A percentile compares a stretch with the other conserved stretches of the same genome.
These are phyloP conservation scores for Mastomys natalensis DNA, from an alignment of 2,113 vertebrate genomes.

Conservation along the genomic window DNA sequence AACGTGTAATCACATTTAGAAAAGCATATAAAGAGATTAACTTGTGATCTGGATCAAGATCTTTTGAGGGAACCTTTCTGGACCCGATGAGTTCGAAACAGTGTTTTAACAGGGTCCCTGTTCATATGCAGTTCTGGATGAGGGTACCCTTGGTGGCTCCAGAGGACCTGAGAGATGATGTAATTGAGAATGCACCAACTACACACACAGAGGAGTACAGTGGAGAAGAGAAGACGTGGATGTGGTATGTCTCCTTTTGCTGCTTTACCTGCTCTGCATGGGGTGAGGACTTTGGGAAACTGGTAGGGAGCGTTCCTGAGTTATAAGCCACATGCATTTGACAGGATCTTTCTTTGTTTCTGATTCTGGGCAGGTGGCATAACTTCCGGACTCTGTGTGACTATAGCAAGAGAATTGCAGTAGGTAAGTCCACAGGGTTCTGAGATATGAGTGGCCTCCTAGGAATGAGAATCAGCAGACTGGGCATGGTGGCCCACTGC, in stretches of 20 bases:
- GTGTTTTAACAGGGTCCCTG: constrained; percentile 40
- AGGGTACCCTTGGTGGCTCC: constrained; percentile 91
- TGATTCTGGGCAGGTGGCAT: constrained; percentile 91
- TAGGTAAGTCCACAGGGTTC: constrained; percentile 88
- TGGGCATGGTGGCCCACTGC: no score
- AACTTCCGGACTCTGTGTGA: constrained; percentile 95
- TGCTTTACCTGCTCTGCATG: background rate
- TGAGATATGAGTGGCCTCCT: background rate
- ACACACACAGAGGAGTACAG: constrained; percentile 80
- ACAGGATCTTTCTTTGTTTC: constrained; percentile 43
- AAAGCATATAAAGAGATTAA: constrained; percentile 25
- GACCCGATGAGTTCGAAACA: background rate
- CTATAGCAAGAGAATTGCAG: constrained; percentile 95
- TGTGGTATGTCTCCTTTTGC: constrained; percentile 86
- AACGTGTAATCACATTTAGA: background rate
- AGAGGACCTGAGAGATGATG: constrained; percentile 92
- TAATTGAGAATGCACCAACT: constrained; percentile 91
- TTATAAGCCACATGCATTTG: background rate
- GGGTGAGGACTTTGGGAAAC: background rate
- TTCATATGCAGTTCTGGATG: constrained; percentile 92
- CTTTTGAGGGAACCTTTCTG: background rate
- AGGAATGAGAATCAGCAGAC: background rate
- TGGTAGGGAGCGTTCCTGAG: background rate
- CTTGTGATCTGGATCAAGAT: constrained; percentile 14
- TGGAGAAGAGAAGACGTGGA: constrained; percentile 93